Evolutionary conservation across 2,888 invertebrate genomes (phyloP).

Genomic region (Trichopoda pennipes): DNA sequence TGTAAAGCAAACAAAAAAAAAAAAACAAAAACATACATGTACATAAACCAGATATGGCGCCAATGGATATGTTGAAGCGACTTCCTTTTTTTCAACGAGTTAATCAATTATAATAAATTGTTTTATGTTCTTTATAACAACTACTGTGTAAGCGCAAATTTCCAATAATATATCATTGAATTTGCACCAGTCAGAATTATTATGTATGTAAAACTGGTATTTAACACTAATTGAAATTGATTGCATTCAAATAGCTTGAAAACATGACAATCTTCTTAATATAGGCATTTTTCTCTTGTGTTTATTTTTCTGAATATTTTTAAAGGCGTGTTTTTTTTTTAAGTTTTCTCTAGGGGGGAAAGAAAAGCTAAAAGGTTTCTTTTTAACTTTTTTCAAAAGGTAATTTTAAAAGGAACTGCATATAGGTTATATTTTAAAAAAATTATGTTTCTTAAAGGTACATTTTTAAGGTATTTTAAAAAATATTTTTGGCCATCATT

Average conservation of each 20-base stretch:
- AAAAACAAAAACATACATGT: slow-evolving; percentile 31
- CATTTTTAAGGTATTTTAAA: no score
- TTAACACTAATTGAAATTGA: slow-evolving; percentile 61
- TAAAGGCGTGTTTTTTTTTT: no score
- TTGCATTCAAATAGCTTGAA: slow-evolving; percentile 33
- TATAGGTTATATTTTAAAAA: no score
- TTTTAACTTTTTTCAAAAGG: no score
- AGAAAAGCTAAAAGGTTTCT: no score
- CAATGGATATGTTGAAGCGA: slow-evolving; percentile 26
- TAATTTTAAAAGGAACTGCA: no score
- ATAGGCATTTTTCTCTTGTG: background rate
- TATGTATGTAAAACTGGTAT: slow-evolving; percentile 33
- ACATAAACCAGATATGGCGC: slow-evolving; percentile 35
- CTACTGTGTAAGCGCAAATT: slow-evolving; percentile 38
- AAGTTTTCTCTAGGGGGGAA: no score
- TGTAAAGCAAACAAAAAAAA: background rate
- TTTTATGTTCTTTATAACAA: slow-evolving; percentile 49
- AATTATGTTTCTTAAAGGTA: no score
- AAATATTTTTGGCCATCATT: no score
- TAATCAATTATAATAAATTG: slow-evolving; percentile 64
- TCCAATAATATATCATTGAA: slow-evolving; percentile 29
- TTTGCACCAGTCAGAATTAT: slow-evolving; percentile 35
- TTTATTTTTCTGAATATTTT: no score
- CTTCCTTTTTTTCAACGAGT: slow-evolving; percentile 20
- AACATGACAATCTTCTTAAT: slow-evolving; percentile 9